Percentiles rank a stretch among this genome's conserved stretches.
Conservation (phyloP, 2,888 invertebrate genomes). For the Caenorhabditis sp. region DNA sequence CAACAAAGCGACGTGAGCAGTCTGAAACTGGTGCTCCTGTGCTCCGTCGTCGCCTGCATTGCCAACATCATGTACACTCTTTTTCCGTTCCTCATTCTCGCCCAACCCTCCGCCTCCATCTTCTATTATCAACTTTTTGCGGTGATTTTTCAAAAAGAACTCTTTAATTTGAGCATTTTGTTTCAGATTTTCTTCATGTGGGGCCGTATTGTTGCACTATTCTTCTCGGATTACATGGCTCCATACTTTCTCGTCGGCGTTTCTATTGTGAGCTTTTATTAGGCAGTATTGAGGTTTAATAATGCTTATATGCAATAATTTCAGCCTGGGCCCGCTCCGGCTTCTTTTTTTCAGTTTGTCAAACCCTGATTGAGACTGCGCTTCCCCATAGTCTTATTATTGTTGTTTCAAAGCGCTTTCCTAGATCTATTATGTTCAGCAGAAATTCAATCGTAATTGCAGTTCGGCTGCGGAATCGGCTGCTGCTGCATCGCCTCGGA, state of each 20-base stretch:
- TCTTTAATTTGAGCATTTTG: neutral
- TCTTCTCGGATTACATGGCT: conserved; percentile 61
- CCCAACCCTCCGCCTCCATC: conserved; percentile 58
- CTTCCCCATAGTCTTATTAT: no score
- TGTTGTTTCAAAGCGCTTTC: no score
- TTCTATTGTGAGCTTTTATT: conserved; percentile 61
- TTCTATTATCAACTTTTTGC: conserved; percentile 61
- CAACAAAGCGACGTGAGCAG: conserved; percentile 55
- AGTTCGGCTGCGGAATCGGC: conserved; percentile 62
- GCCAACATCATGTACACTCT: conserved; percentile 56
- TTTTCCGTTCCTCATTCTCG: conserved; percentile 63
- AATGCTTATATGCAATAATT: no score
- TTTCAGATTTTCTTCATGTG: conserved; percentile 56
- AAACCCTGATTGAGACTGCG: no score
- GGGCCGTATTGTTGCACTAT: conserved; percentile 47
- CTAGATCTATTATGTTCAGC: no score
- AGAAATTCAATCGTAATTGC: conserved; percentile 4
- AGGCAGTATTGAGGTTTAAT: no score
- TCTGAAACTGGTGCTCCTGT: conserved; percentile 59
- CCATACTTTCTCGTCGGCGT: conserved; percentile 61
- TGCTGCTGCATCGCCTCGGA: conserved; percentile 61
- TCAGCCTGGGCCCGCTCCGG: no score
- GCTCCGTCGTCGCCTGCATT: conserved; percentile 58
- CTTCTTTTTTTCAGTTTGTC: no score
- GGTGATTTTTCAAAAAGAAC: conserved; percentile 4